These are phyloP conservation scores for Motacilla alba DNA, from an alignment of 2,113 vertebrate species.

Conservation along the genomic window DNA sequence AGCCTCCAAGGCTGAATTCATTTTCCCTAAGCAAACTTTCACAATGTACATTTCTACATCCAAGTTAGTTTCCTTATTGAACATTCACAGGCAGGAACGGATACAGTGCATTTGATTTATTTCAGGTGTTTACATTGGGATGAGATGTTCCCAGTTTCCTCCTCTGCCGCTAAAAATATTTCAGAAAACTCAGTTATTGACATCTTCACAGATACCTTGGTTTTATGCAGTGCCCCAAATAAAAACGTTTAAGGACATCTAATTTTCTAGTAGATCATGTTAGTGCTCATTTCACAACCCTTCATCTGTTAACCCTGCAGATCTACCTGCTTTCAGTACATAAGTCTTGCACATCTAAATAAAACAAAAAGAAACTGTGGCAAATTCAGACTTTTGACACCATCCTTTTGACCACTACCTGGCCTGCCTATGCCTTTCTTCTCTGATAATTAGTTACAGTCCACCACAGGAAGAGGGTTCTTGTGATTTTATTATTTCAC, in stretches of 20 bases:
- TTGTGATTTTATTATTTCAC: background rate
- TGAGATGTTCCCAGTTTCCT: background rate
- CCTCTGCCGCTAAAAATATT: background rate
- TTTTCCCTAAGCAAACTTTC: background rate
- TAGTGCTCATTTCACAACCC: background rate
- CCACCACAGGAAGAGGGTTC: background rate
- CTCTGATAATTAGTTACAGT: background rate
- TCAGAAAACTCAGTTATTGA: background rate
- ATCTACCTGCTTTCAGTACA: background rate
- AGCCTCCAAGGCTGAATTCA: background rate
- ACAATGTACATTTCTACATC: background rate
- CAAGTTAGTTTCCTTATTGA: background rate
- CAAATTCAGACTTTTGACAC: background rate
- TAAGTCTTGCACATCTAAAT: background rate
- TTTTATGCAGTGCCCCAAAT: background rate
- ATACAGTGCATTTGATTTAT: background rate
- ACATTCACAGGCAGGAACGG: background rate
- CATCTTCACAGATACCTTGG: background rate
- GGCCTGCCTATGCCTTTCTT: background rate
- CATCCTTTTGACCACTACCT: background rate
- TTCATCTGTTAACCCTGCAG: background rate
- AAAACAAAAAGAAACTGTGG: background rate
- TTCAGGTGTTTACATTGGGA: background rate
- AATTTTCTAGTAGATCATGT: background rate
- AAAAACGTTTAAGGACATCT: background rate